Evolutionary conservation across 2,888 invertebrate species (phyloP), one percentile per base, ranked within the genome.

Genomic region (Icerya purchasi): DNA sequence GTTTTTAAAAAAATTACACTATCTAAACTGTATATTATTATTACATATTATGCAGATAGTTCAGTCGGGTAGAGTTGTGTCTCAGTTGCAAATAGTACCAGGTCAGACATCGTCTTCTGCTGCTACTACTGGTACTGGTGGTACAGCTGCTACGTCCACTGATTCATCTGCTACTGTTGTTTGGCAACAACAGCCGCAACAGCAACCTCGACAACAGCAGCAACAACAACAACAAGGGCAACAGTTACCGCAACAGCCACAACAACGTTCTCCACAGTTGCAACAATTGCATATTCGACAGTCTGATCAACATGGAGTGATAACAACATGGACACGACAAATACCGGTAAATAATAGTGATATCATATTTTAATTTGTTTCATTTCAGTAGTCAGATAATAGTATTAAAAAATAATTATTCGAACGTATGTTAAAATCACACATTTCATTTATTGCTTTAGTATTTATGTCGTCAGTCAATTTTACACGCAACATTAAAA

Each of bases 111-210:
- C 36, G 5, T 14, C 36, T 36, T 8, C 36, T 36, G 14, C 36
- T 36, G 8, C 36, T 8, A 36, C 36, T 8, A 14, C 36, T 36
- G 14, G 8, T 36, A 8, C 36, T 36, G 36, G 14, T 36, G 5
- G 8, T 36, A 36, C 14, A 8, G 36, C 8, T 8, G 14, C 5
- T 8, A n/a, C n/a, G n/a, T n/a, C 36, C 14, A 8, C 36, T 36
- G 36, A 36, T 36, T 36, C 36, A 8, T 8, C 14, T 36, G 36
- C 8, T 8, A 36, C 5, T 8, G 36, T 36, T 36, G 36, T 36
- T 8, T 36, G 36, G 36, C 64, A 63, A 59, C 65, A 67, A 56
- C 65, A 63, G 59, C 64, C 58, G 36, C 59, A 22, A 49, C 63
- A 64, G 14, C 5, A 19, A 3, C 24, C 50, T 8, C 59, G 50